These are phyloP conservation scores for Scarus forsteni DNA, from an alignment of 2,797 vertebrate genomes.

Conservation along the genomic window DNA sequence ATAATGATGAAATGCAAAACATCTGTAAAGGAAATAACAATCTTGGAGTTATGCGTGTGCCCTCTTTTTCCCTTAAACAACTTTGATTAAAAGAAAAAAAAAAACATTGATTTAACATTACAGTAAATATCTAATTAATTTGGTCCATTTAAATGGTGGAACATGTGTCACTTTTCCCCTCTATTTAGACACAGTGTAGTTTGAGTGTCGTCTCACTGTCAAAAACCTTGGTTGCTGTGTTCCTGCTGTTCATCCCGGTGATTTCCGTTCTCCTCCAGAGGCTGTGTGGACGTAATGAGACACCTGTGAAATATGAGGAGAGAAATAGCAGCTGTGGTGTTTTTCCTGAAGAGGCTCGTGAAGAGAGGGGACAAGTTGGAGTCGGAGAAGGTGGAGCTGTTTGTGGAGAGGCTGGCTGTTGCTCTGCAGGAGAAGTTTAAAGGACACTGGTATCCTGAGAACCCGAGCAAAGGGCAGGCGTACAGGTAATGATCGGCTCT, in stretches of 20 bases:
- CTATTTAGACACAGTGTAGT: too few species aligned
- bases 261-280: slow-evolving; percentile 41
- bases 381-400: slow-evolving; percentile 79
- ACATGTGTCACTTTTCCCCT: too few species aligned
- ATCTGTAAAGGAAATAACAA: too few species aligned
- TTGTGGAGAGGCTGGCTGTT: slow-evolving; percentile 83
- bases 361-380: slow-evolving; percentile 83
- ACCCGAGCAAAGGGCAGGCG: slow-evolving; percentile 89
- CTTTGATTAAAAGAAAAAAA: too few species aligned
- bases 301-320: slow-evolving; percentile 84
- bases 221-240: neutral
- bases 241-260: neutral
- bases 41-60: too few species aligned
- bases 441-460: slow-evolving; percentile 91
- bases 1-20: too few species aligned
- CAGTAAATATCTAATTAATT: too few species aligned
- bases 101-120: too few species aligned
- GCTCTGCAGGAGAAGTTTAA: slow-evolving; percentile 87
- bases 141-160: too few species aligned
- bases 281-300: slow-evolving; percentile 40
- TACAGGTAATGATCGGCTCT: slow-evolving; percentile 83
- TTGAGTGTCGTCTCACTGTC: neutral
- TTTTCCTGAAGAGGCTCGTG: slow-evolving; percentile 87
- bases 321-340: slow-evolving; percentile 88
- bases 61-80: too few species aligned